Evolutionary conservation across 1,140 invertebrate species (phyloP).

Genomic region (Parapsyche elsis): DNA sequence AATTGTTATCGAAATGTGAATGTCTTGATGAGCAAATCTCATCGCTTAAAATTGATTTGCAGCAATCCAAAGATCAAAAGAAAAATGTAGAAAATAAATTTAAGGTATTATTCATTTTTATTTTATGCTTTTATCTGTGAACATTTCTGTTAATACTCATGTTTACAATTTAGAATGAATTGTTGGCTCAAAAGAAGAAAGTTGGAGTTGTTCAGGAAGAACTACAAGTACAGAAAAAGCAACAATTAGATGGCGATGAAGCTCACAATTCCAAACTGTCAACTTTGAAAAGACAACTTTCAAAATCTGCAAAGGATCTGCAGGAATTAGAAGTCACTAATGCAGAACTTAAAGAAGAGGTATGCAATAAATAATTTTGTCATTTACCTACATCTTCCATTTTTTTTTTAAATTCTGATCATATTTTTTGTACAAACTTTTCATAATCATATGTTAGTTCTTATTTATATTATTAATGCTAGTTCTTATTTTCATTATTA

Average conservation of each 20-base stretch:
- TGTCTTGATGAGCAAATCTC: slow-evolving; percentile 60
- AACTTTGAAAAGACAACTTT: slow-evolving; percentile 65
- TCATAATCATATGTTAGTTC: too few species aligned
- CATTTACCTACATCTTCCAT: too few species aligned
- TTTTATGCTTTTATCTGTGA: neutral
- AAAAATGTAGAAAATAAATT: slow-evolving; percentile 64
- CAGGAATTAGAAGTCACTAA: slow-evolving; percentile 71
- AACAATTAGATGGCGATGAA: slow-evolving; percentile 64
- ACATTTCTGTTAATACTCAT: slow-evolving; percentile 6
- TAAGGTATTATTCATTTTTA: slow-evolving; percentile 58
- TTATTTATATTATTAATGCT: too few species aligned
- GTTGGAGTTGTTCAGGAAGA: slow-evolving; percentile 64
- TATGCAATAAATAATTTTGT: slow-evolving; percentile 59
- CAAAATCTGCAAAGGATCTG: slow-evolving; percentile 66
- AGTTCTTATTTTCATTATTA: too few species aligned
- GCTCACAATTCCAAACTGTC: slow-evolving; percentile 65
- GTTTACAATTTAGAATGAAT: slow-evolving; percentile 59
- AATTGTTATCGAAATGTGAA: slow-evolving; percentile 62
- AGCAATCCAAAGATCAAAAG: slow-evolving; percentile 67
- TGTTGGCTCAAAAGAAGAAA: slow-evolving; percentile 61
- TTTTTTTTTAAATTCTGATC: too few species aligned
- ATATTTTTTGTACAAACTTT: too few species aligned
- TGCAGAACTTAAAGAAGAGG: slow-evolving; percentile 70
- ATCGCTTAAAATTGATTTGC: slow-evolving; percentile 63
- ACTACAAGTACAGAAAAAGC: slow-evolving; percentile 62